These are phyloP conservation scores for Erinaceus europaeus DNA, from an alignment of 2,113 vertebrate genomes.

Conservation along the genomic window DNA sequence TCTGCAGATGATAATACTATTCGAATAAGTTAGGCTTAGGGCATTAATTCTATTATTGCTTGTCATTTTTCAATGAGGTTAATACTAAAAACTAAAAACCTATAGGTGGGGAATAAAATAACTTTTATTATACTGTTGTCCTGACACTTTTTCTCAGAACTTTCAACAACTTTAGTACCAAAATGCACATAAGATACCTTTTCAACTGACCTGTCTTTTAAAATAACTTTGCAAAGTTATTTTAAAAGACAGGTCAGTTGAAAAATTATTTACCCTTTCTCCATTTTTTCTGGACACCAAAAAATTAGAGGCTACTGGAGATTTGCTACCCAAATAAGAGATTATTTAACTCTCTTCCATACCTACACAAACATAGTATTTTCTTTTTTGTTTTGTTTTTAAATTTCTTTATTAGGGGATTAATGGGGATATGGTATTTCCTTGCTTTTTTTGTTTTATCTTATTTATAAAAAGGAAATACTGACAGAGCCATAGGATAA, in stretches of 20 bases:
- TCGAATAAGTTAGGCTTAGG: slow-evolving; percentile 15
- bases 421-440: too few species aligned
- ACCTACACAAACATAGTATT: neutral
- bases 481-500: too few species aligned
- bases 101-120: neutral
- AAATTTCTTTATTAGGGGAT: too few species aligned
- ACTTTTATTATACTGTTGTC: slow-evolving; percentile 15
- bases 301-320: neutral
- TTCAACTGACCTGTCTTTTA: too few species aligned
- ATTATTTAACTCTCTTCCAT: neutral
- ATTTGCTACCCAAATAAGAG: neutral
- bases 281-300: neutral
- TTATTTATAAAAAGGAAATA: too few species aligned
- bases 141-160: neutral
- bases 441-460: too few species aligned
- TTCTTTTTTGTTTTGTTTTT: too few species aligned
- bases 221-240: too few species aligned
- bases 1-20: neutral
- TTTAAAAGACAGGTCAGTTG: neutral
- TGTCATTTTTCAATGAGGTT: neutral
- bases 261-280: neutral
- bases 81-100: neutral
- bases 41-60: slow-evolving; percentile 4
- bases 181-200: neutral
- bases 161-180: neutral